Base-by-base conservation (phyloP, 2,797 vertebrate species). In the Falco berigora region DNA sequence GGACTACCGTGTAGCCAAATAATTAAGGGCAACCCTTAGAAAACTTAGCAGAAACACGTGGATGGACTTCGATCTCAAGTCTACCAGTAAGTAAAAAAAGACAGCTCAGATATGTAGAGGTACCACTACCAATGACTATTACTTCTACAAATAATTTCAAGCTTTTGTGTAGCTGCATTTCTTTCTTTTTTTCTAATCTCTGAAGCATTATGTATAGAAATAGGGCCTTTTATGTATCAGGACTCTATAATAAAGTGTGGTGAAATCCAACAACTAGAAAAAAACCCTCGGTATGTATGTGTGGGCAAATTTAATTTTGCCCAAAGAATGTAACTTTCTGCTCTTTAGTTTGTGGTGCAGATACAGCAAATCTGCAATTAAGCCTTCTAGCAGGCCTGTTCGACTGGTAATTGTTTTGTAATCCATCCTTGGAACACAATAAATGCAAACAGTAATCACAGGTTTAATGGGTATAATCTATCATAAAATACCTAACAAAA, bases 401-500 rank as follows among this genome's bases (percentile, higher is more conserved):
- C 75, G 79, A 58, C 59, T 91, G 81, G 79, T 92, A 89, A 92
- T 94, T 92, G 80, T 94, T 96, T 97, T 91, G 89, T 95, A 95
- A 86, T 93, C 83, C 69, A 92, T 90, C n/a, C 63, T 87, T 84
- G 66, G 85, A 96, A 97, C 46, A 38, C 85, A 90, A 36, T 92
- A 94, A 96, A 96, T 78, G 81, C 91, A 92, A 96, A 87, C 42
- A 94, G 78, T 89, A 97, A 96, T 94, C 90, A 95, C 55, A 75
- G 55, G 40, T 95, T 97, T 96, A 95, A 96, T 92, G 83, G 95
- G 67, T 86, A 64, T 79, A 92, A 97, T 91, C 89, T 91, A 59
- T 95, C 92, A 91, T 89, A 92, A 96, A 95, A 76, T 40, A 90
- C 64, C 79, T 75, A 96, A 77, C 32, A 79, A 93, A 90, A 68